A percentile compares a stretch with the other conserved stretches of the same genome.
These are phyloP conservation scores for Tenebrosternarchus preto DNA, from an alignment of 2,113 vertebrate genomes.

Conservation along the genomic window DNA sequence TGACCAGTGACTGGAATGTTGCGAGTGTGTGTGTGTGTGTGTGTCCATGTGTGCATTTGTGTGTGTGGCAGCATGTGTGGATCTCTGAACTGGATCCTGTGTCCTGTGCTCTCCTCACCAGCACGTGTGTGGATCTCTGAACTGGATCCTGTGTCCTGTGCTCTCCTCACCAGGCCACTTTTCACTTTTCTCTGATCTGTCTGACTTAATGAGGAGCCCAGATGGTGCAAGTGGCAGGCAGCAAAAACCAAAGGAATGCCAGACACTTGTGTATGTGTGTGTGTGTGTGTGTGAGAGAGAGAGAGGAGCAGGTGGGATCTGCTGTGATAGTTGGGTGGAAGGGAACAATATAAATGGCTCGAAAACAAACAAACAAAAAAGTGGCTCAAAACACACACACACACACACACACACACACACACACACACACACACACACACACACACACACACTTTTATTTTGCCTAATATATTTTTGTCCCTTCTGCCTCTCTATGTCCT, in stretches of 20 bases:
- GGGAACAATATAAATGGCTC: too few species aligned
- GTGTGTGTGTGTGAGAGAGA: slow-evolving; percentile 44
- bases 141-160: slow-evolving; percentile 11
- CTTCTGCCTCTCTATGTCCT: too few species aligned
- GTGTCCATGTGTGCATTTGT: not conserved
- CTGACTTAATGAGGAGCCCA: slow-evolving; percentile 46
- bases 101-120: too few species aligned
- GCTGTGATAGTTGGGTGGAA: not conserved
- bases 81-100: too few species aligned
- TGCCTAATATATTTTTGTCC: not conserved
- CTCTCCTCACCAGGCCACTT: slow-evolving; percentile 4
- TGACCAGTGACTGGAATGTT: too few species aligned
- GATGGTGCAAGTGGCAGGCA: slow-evolving; percentile 28
- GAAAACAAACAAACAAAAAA: too few species aligned
- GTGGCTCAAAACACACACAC: not conserved
- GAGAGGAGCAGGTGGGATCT: not conserved
- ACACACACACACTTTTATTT: not conserved
- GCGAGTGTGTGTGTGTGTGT: too few species aligned
- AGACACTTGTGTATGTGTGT: slow-evolving; percentile 27
- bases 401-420: not conserved
- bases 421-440: not conserved
- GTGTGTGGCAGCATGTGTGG: not conserved
- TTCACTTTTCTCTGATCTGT: slow-evolving; percentile 36
- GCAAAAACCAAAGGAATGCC: slow-evolving; percentile 18
- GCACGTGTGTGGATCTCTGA: not conserved